Evolutionary conservation across 2,797 vertebrate species (phyloP).

Genomic region (Urocyon cinereoargenteus): DNA sequence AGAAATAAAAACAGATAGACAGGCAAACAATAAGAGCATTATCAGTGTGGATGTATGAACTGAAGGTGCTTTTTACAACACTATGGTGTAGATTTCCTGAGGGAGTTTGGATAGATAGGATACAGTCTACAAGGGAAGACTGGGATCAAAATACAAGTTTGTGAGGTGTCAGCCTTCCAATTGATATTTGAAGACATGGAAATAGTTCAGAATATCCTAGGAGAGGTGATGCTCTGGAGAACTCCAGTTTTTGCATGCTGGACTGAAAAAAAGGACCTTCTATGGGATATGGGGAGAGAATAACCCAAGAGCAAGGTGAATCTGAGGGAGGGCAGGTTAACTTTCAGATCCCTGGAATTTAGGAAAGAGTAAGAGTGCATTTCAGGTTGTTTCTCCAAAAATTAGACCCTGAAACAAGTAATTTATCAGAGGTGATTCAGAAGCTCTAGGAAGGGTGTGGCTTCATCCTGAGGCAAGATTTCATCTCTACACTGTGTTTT

Average conservation of each 20-base stretch:
- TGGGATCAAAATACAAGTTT: not conserved
- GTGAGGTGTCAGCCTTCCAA: not conserved
- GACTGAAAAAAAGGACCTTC: not conserved
- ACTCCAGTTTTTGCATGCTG: not conserved
- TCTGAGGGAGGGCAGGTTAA: not conserved
- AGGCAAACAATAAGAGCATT: accelerated
- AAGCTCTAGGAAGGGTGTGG: not conserved
- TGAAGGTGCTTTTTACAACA: not conserved
- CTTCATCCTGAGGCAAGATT: not conserved
- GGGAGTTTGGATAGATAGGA: not conserved
- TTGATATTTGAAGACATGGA: not conserved
- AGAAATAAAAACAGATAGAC: not conserved
- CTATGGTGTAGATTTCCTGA: not conserved
- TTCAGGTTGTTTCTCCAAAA: not conserved
- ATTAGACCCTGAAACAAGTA: not conserved
- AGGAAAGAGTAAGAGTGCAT: not conserved
- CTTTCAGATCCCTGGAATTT: not conserved
- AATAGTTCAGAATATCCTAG: not conserved
- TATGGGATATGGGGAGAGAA: not conserved
- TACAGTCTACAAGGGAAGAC: not conserved
- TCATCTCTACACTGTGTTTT: not conserved
- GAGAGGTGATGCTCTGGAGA: not conserved
- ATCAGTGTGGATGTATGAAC: not conserved
- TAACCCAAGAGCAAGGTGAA: not conserved
- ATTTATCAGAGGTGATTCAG: not conserved